Base-by-base conservation (phyloP, 2,797 vertebrate species). In the Xenopus petersii region DNA sequence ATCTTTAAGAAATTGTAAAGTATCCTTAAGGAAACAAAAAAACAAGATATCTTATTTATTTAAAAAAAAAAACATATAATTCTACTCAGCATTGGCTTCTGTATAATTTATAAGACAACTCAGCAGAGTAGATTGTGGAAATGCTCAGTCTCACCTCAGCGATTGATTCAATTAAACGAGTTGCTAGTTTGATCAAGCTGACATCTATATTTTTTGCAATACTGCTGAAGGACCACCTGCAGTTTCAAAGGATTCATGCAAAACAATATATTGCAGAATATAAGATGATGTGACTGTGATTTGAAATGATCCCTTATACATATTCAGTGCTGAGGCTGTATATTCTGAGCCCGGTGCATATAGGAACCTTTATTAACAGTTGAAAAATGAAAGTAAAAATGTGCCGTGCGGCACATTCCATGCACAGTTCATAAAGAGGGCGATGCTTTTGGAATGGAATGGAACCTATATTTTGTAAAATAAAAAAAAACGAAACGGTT, bases 91-190 rank as follows among this genome's bases (percentile, higher is more conserved):
- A 15, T 63, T 42, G 36, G 36, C 36, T 42, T 51, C 49, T 12
- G 15, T 51, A 51, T 42, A 42, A 42, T 51, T 51, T 51, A 10
- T 51, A 51, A 51, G 11, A 51, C 49, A 51, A 51, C 49, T 15
- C 15, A 42, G 15, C 49, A 51, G 49, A 12, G 36, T 7, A 51
- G 11, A 51, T 51, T 51, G 49, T 51, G 15, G 58, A 72, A 42
- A 36, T 68, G 64, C 48, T 16, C 59, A 63, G 66, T 33, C 30
- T 73, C 66, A 36, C 42, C 51, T 64, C 61, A 10, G 56, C 66
- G 64, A 73, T 78, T 78, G 75, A 78, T 78, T 73, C 76, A 70
- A 73, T 73, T 73, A 69, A 54, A 73, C 69, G 30, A 68, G 71
- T 33, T 78, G 51, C 47, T 56, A 73, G 76, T 78, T 73, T 73